Conservation (phyloP, 2,113 vertebrate species). For the Callipepla squamata region DNA sequence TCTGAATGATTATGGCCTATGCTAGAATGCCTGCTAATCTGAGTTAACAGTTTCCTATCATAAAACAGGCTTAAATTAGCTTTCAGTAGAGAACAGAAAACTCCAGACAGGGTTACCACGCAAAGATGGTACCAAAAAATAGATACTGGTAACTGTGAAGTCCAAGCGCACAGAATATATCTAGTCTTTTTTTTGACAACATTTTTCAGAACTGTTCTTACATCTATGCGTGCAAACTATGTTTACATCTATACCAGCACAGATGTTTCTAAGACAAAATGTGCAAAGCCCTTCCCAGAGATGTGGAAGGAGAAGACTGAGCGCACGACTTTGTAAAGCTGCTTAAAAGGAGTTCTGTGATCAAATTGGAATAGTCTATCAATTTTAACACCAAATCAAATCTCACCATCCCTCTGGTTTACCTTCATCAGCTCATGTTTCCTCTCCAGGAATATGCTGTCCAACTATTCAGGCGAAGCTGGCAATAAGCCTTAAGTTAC, state of each 20-base stretch:
- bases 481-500: constrained; percentile 53
- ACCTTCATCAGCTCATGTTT: constrained; percentile 46
- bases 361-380: background rate
- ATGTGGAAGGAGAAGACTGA: background rate
- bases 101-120: background rate
- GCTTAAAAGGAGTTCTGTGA: background rate
- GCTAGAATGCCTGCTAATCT: background rate
- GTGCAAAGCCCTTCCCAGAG: background rate
- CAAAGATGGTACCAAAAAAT: background rate
- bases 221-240: background rate
- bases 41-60: background rate
- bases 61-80: background rate
- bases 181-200: background rate
- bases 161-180: background rate
- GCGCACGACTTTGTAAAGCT: background rate
- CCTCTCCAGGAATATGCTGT: constrained; percentile 45
- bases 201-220: background rate
- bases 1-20: background rate
- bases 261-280: background rate
- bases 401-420: constrained; percentile 24
- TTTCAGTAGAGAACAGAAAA: background rate
- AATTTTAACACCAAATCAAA: constrained; percentile 19
- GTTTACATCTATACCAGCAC: background rate
- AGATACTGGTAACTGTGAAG: background rate
- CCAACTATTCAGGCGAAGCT: constrained; percentile 51